Evolutionary conservation across 2,113 vertebrate genomes (phyloP), one percentile per base, ranked within the genome.

Genomic region (Lagopus muta): DNA sequence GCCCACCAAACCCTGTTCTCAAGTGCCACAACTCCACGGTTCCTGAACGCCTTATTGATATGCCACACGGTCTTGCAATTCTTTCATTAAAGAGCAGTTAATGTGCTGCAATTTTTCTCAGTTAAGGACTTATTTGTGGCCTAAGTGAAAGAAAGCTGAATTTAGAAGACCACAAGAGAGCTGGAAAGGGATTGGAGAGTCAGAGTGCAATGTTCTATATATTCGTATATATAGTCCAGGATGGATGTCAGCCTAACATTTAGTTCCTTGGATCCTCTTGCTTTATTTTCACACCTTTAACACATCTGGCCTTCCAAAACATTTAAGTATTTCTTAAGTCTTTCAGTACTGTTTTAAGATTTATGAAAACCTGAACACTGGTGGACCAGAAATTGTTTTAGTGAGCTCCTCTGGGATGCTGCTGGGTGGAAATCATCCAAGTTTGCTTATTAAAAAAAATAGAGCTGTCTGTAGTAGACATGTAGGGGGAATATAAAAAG

Each of bases 371-470:
- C 45, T 78, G 57, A 81, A 60, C 28, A 55, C 60, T 21, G 50
- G 55, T n/a, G n/a, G 55, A 64, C 24, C 40, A 90, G 79, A 88
- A 90, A 77, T 70, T 81, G 45, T 77, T 94, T 93, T 77, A 86
- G 28, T 2, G 7, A 81, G 60, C 24, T 86, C 60, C 82, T 83
- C 65, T 86, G 88, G 36, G 50, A 77, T 21, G 85, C 40, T 73
- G 27, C 13, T 36, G 27, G 17, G 42, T 88, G 27, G 73, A 93
- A 96, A 82, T 76, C 24, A 88, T 90, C 50, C 40, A 66, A 81
- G 50, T 93, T 88, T 66, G 19, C 80, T 94, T 80, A 88, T 88
- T 76, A 60, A 90, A 86, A 91, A 80, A 80, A 66, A 54, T 30
- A 32, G 54, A 93, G 65, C 72, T 61, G 54, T 32, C 38, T 90